phyloP scores from a whole-genome alignment of 2,113 vertebrate species.

The Calonectris borealis region DNA sequence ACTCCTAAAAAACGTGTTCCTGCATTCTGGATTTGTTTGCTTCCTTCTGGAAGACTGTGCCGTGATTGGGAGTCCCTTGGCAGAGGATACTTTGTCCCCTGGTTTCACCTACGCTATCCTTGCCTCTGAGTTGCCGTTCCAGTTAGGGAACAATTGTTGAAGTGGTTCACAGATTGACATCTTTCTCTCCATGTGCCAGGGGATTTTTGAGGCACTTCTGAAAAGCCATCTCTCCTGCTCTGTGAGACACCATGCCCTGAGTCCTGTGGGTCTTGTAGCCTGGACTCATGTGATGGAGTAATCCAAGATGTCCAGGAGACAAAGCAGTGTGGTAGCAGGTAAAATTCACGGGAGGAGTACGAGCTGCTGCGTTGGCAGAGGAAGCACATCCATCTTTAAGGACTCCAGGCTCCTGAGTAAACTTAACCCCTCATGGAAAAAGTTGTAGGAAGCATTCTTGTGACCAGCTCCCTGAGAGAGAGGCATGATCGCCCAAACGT shows the following conservation, averaged over 20 bases:
- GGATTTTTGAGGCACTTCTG: not conserved
- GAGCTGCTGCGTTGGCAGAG: not conserved
- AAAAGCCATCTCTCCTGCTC: not conserved
- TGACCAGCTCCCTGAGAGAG: not conserved
- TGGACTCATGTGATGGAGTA: not conserved
- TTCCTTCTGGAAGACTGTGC: not conserved
- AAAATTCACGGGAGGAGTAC: not conserved
- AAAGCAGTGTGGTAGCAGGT: not conserved
- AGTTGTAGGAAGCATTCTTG: not conserved
- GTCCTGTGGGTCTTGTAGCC: not conserved
- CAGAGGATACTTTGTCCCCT: not conserved
- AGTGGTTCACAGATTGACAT: not conserved
- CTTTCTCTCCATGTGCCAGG: not conserved
- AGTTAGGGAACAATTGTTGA: not conserved
- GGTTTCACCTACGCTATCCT: not conserved
- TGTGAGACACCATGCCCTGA: not conserved
- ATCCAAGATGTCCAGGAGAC: not conserved
- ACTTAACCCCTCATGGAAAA: not conserved
- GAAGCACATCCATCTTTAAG: not conserved
- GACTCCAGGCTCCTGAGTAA: not conserved
- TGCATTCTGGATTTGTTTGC: not conserved
- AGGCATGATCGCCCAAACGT: not conserved
- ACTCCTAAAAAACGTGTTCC: not conserved
- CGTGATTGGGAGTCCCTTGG: not conserved
- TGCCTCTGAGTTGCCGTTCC: not conserved